Evolutionary conservation across 2,888 invertebrate genomes (phyloP), one percentile per base, ranked within the genome.

Genomic region (Branchellion lobata): DNA sequence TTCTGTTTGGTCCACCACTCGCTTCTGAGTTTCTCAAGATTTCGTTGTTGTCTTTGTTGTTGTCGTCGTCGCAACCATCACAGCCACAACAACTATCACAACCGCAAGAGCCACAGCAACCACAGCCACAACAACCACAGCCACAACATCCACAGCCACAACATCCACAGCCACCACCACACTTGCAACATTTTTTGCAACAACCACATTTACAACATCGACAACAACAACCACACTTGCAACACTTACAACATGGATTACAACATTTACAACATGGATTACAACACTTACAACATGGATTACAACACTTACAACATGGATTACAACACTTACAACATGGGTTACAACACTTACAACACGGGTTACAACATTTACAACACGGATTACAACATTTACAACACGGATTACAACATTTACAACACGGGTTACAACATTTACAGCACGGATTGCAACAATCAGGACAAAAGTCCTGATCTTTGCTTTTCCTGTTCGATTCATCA

Each of bases 191-290:
- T 14, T 47, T 24, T 27, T 31, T 27, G 21, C 29, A 51, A 53
- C 29, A 53, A 75, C 53, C n/a, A 53, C 31, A 29, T n/a, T 1
- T 51, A 29, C 29, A 3, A 53, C 2, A 53, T 21, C 29, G 8
- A n/a, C 53, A 53, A 0, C 51, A 53, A 33, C 65, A 0, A 1
- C 34, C 8, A 5, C 24, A 31, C 3, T 5, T 5, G 21, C 53
- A 57, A 75, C 75, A 75, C 0, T 5, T 8, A 47, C 53, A 14
- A 34, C 77, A 77, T 0, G 77, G 77, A 57, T 40, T 31, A 51
- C 31, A 29, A 53, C 75, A 75, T 0, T 27, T 27, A 75, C 31
- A n/a, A 36, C 73, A 73, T 11, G 73, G 47, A 29, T 53, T 8
- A 24, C 34, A 36, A 21, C 74, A 34, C 8, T 8, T 8, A 68